Evolutionary conservation across 2,113 vertebrate genomes (phyloP), one percentile per base, ranked within the genome.

Genomic region (Peromyscus maniculatus): DNA sequence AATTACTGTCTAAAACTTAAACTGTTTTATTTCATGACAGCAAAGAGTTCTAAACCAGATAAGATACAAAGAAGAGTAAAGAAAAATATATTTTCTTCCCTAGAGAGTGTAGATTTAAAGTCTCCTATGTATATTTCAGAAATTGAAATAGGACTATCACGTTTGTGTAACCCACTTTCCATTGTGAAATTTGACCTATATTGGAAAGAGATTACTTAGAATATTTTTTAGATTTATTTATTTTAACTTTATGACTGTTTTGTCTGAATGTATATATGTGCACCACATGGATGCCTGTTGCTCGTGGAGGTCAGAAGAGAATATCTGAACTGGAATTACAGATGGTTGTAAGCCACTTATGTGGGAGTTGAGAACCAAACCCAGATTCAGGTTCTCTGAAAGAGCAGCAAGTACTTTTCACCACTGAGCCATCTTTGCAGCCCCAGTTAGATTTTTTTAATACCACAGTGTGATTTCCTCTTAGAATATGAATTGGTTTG

Each of bases 111-210:
- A 86, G 31, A 64, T 93, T 57, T 86, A 93, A 89, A 71, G 91
- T 95, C 55, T 89, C 64, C 97, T 88, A 91, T 84, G n/a, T 95
- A 11, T 87, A 96, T 79, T 92, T 96, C 43, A 97, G 52, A 89
- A 95, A 90, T 93, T n/a, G 84, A 96, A 95, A 90, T 92, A 94
- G 39, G 46, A 87, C 67, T 79, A 64, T 95, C 69, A 69, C 28
- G 9, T 91, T 87, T 97, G 78, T 69, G 1, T 87, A 66, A 91
- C 31, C 86, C 59, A 86, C 62, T 94, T 83, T 55, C 72, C 64
- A 69, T 46, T 96, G 46, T 92, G 86, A 97, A 95, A 87, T 39
- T 57, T 93, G n/a, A 91, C 39, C 77, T 91, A 22, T 78, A 62
- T 59, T 96, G 55, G 46, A 87, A 75, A 86, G 89, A 94, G 13